These are phyloP conservation scores for Pocota personata DNA, from an alignment of 2,888 invertebrate genomes.

Conservation along the genomic window DNA sequence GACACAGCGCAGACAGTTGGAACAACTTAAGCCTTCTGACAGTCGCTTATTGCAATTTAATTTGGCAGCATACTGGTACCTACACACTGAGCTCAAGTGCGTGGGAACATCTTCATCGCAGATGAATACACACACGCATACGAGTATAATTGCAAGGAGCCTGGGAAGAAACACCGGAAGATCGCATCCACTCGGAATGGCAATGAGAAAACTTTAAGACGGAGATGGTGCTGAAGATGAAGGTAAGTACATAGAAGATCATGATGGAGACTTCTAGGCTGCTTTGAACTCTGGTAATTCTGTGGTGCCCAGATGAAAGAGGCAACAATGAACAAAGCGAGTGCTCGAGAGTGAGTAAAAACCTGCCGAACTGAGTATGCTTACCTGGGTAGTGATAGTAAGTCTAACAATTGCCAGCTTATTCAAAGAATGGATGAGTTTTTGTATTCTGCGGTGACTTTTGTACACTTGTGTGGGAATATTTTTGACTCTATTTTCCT, in stretches of 20 bases:
- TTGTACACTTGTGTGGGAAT: constrained; percentile 22
- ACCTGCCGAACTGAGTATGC: not conserved
- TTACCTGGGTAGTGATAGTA: not conserved
- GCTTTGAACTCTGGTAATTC: not conserved
- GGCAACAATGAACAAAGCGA: constrained; percentile 3
- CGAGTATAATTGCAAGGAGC: constrained; percentile 3
- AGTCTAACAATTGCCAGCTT: constrained; percentile 12
- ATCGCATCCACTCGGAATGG: constrained; percentile 33
- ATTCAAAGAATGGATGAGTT: constrained; percentile 2
- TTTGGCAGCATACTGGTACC: constrained; percentile 53
- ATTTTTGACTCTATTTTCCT: not conserved
- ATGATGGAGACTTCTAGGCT: not conserved
- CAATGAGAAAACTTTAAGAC: constrained; percentile 1
- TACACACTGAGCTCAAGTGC: constrained; percentile 30
- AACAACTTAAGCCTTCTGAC: constrained; percentile 10
- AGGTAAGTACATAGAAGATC: not conserved
- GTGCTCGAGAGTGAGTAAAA: not conserved
- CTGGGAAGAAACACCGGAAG: constrained; percentile 48
- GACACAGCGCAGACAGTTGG: constrained; percentile 30
- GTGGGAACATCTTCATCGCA: constrained; percentile 59
- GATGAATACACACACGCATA: not conserved
- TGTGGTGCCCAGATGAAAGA: not conserved
- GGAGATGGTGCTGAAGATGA: not conserved
- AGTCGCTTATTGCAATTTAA: constrained; percentile 48
- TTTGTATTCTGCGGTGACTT: constrained; percentile 35